A percentile compares a stretch with the other conserved stretches of the same genome.
Evolutionary conservation across 2,888 invertebrate genomes (phyloP).

Genomic region (Cotesia congregata): DNA sequence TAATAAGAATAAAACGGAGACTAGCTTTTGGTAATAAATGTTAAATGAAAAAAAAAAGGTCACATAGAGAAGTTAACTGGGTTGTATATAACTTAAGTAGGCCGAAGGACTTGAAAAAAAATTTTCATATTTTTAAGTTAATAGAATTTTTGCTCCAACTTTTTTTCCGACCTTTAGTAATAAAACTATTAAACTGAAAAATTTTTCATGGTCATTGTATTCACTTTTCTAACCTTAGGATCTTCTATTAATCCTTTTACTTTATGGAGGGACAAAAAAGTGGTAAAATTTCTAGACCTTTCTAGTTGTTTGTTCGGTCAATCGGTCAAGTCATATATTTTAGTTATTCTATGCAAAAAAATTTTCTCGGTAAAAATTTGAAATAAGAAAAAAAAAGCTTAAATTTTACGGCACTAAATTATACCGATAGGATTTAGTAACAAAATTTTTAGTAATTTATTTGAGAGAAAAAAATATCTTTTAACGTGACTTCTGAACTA

Average conservation of each 20-base stretch:
- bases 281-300: not conserved
- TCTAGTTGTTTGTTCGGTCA: not conserved
- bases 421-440: too few species aligned
- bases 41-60: conserved; percentile 39
- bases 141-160: not conserved
- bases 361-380: too few species aligned
- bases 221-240: not conserved
- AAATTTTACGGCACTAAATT: too few species aligned
- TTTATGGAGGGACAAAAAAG: not conserved
- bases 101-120: conserved; percentile 41
- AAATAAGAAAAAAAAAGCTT: too few species aligned
- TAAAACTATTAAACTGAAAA: not conserved
- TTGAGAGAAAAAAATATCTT: too few species aligned
- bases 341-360: too few species aligned
- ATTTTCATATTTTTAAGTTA: conserved; percentile 2
- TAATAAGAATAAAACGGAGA: conserved; percentile 4
- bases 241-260: not conserved
- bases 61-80: conserved; percentile 49
- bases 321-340: too few species aligned
- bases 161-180: not conserved
- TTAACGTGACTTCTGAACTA: too few species aligned
- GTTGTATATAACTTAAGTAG: conserved; percentile 47
- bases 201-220: not conserved
- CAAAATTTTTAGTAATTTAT: too few species aligned
- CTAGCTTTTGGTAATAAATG: conserved; percentile 33